phyloP scores from a whole-genome alignment of 1,140 invertebrate species.

The Meloidogyne exigua region DNA sequence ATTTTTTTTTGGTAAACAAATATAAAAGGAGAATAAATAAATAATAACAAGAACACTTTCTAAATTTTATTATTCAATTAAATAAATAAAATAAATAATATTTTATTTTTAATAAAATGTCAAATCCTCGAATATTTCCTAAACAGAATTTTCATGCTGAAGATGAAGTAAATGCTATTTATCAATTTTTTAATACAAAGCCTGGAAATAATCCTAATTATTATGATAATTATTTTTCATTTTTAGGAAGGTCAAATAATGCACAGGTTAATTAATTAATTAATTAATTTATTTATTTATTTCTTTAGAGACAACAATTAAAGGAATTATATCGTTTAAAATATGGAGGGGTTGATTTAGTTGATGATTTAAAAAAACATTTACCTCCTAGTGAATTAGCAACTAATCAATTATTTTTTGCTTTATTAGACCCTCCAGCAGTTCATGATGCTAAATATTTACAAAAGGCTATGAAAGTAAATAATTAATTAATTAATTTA shows the following conservation, averaged over 20 bases:
- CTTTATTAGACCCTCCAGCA: slow-evolving; percentile 81
- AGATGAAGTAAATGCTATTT: not conserved
- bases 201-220: not conserved
- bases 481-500: not conserved
- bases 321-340: slow-evolving; percentile 14
- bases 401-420: slow-evolving; percentile 73
- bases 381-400: slow-evolving; percentile 29
- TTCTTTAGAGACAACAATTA: slow-evolving; percentile 10
- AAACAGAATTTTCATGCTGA: not conserved
- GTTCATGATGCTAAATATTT: slow-evolving; percentile 80
- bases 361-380: slow-evolving; percentile 13
- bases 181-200: not conserved
- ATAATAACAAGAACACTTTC: no score
- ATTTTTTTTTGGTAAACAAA: no score
- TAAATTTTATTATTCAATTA: not conserved
- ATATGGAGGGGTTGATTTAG: slow-evolving; percentile 20
- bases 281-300: not conserved
- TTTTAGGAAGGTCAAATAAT: not conserved
- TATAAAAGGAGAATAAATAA: no score
- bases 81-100: not conserved
- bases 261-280: not conserved
- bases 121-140: not conserved
- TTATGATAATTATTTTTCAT: not conserved
- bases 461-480: slow-evolving; percentile 71
- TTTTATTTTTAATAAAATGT: not conserved